Conservation (phyloP, 2,888 invertebrate genomes). For the Hetaerina titia region DNA sequence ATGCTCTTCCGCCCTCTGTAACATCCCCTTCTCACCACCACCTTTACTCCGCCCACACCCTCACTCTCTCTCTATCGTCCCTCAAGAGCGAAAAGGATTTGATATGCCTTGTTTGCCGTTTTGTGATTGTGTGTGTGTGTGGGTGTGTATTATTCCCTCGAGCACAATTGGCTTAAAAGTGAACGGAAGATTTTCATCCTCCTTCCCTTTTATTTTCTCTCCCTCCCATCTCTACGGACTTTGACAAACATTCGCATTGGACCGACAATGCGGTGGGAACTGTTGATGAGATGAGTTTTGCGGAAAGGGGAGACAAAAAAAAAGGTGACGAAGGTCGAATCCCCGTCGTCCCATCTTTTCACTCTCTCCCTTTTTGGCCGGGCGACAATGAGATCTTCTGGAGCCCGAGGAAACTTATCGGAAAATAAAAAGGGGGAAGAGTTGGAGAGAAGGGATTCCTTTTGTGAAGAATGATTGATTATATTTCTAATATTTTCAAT, state of each 20-base stretch:
- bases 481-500: no score
- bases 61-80: not conserved
- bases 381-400: not conserved
- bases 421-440: not conserved
- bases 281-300: not conserved
- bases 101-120: constrained; percentile 28
- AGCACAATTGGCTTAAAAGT: constrained; percentile 23
- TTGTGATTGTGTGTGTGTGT: not conserved
- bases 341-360: not conserved
- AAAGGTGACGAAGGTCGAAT: not conserved
- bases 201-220: not conserved
- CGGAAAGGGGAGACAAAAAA: not conserved
- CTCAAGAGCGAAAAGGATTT: not conserved
- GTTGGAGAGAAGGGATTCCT: no score
- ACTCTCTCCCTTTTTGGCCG: not conserved
- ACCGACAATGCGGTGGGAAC: not conserved
- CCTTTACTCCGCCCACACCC: not conserved
- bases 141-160: not conserved
- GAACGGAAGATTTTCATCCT: not conserved
- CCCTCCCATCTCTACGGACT: not conserved
- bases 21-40: not conserved
- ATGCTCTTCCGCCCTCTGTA: no score
- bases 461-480: no score
- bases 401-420: not conserved
- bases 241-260: not conserved